These are phyloP conservation scores for Oceanodroma leucorhoa DNA, from an alignment of 2,797 vertebrate genomes.

Conservation along the genomic window DNA sequence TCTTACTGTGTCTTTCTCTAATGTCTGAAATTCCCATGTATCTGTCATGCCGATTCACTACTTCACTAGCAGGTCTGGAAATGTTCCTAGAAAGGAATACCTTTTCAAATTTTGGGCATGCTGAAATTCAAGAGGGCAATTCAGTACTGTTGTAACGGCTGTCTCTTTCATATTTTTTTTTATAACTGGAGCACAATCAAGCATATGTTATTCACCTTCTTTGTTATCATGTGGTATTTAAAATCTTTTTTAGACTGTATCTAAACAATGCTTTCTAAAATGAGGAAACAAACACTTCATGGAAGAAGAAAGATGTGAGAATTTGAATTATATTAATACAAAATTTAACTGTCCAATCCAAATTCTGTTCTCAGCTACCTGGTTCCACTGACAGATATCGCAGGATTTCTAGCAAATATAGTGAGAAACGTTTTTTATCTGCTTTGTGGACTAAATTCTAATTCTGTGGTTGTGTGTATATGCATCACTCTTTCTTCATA, in stretches of 20 bases:
- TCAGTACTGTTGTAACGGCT: background rate
- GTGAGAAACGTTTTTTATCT: background rate
- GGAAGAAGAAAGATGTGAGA: background rate
- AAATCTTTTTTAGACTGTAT: background rate
- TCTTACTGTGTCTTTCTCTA: background rate
- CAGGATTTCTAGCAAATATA: background rate
- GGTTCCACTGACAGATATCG: background rate
- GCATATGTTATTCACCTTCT: background rate
- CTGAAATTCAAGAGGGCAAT: background rate
- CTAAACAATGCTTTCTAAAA: background rate
- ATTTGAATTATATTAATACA: background rate
- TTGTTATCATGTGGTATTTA: background rate
- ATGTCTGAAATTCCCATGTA: background rate
- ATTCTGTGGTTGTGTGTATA: background rate
- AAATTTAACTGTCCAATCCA: background rate
- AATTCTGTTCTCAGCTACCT: background rate
- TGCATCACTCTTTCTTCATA: background rate
- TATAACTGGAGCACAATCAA: background rate
- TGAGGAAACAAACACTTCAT: background rate
- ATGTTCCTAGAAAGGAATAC: background rate
- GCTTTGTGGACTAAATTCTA: background rate
- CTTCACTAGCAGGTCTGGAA: background rate
- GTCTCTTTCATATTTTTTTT: background rate
- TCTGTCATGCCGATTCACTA: accelerated
- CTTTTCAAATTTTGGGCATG: accelerated